Base-by-base conservation (phyloP, 2,888 invertebrate genomes). In the Macropis europaea region DNA sequence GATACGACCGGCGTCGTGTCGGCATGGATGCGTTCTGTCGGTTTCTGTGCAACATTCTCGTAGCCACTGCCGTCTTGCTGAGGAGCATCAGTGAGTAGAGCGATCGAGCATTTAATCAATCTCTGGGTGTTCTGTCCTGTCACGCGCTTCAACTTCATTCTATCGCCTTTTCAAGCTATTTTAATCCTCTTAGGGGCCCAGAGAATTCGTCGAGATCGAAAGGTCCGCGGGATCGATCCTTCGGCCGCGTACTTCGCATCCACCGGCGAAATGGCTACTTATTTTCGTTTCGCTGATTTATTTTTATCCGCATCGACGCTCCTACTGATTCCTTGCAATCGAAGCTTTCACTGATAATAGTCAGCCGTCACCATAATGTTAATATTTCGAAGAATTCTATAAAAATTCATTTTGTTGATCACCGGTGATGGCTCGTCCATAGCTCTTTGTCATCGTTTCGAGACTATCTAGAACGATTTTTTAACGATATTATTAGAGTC, bases 61-160 rank as follows among this genome's bases (percentile, higher is more conserved):
- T 85, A 67, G 77, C 84, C 62, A 80, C 81, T 73, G 76, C 77
- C 73, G 73, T 82, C 75, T 74, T 86, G 68, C 76, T 87, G 54
- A 82, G 84, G 76, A 86, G 78, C 73, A 84, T 87, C 82, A 87
- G 87, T 87, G 85, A 87, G 87, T 87, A 80, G 67, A 61, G 60
- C 48, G 60, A 30, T 22, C 15, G 32, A 26, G 38, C 26, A 50
- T 11, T 61, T 52, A 59, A 57, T 53, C 38, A 32, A 19, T 30
- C 17, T 48, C 36, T 72, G 56, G 59, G 48, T 64, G 47, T 60
- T 34, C 43, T 61, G n/a, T n/a, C n/a, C n/a, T 38, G 9, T 48
- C 50, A 34, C 54, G 60, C 38, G 72, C 62, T 70, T 70, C 1
- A 72, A 59, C n/a, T n/a, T 32, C 19, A n/a, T 26, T 26, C 9